phyloP scores from a whole-genome alignment of 2,888 invertebrate genomes.

The Sinotaia quadrata region DNA sequence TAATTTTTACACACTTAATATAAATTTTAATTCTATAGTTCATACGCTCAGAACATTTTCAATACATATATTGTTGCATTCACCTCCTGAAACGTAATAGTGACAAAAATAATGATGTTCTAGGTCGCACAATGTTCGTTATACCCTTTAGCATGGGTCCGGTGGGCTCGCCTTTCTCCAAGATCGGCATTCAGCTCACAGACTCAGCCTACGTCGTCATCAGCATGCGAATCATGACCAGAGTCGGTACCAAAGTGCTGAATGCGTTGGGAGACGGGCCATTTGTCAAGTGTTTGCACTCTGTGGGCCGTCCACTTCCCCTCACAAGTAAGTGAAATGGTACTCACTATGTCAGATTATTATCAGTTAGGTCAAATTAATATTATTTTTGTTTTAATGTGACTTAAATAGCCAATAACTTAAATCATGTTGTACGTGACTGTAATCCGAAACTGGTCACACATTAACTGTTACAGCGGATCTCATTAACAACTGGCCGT shows the following conservation, averaged over 20 bases:
- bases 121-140: conserved; percentile 94
- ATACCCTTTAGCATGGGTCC: conserved; percentile 99
- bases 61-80: too few relatives aligned
- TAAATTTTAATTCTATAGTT: too few relatives aligned
- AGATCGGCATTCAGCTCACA: conserved; percentile 95
- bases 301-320: conserved; percentile 87
- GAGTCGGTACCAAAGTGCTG: conserved; percentile 83
- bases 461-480: conserved; percentile 62
- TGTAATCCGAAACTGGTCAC: too few relatives aligned
- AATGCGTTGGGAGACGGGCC: conserved; percentile 77
- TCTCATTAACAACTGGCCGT: conserved; percentile 86
- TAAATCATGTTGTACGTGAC: too few relatives aligned
- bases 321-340: conserved; percentile 76
- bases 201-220: conserved; percentile 98
- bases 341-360: too few relatives aligned
- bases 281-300: conserved; percentile 93
- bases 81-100: too few relatives aligned
- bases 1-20: too few relatives aligned
- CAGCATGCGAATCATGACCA: conserved; percentile 98
- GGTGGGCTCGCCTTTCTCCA: conserved; percentile 92
- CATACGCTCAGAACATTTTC: too few relatives aligned
- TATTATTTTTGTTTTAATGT: too few relatives aligned
- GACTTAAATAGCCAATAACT: too few relatives aligned
- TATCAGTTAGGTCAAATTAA: too few relatives aligned
- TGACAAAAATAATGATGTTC: too few relatives aligned